Evolutionary conservation across 2,888 invertebrate species (phyloP).

Genomic region (Watsonalla cultraria): DNA sequence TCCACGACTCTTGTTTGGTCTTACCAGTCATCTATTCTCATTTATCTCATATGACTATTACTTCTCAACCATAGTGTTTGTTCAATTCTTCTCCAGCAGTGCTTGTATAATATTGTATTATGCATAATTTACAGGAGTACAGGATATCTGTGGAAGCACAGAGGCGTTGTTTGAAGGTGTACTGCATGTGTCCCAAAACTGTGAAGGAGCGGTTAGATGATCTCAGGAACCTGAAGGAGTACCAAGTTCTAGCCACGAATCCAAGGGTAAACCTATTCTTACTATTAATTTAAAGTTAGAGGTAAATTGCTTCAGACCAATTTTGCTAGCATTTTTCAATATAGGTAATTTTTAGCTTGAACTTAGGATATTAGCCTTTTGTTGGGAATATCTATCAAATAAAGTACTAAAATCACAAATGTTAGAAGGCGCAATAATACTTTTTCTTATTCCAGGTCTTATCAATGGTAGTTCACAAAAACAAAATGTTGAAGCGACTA

Average conservation of each 20-base stretch:
- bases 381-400: too few species aligned
- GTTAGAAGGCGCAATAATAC: neutral
- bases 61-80: too few species aligned
- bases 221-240: conserved; percentile 78
- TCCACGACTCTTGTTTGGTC: too few species aligned
- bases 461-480: conserved; percentile 58
- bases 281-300: too few species aligned
- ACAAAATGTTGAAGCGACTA: conserved; percentile 56
- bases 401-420: neutral
- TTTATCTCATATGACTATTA: too few species aligned
- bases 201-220: conserved; percentile 78
- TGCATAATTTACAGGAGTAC: conserved; percentile 58
- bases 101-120: too few species aligned
- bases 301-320: too few species aligned
- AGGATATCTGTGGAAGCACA: conserved; percentile 77
- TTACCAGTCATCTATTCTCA: too few species aligned
- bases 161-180: conserved; percentile 72
- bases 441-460: conserved; percentile 41
- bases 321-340: too few species aligned
- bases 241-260: conserved; percentile 79
- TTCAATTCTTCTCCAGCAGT: too few species aligned
- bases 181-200: conserved; percentile 78
- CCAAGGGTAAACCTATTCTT: conserved; percentile 63
- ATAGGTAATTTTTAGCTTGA: too few species aligned
- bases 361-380: too few species aligned